A percentile compares a stretch with the other conserved stretches of the same genome.
phyloP scores from a whole-genome alignment of 1,140 invertebrate species.

The Limonius californicus region DNA sequence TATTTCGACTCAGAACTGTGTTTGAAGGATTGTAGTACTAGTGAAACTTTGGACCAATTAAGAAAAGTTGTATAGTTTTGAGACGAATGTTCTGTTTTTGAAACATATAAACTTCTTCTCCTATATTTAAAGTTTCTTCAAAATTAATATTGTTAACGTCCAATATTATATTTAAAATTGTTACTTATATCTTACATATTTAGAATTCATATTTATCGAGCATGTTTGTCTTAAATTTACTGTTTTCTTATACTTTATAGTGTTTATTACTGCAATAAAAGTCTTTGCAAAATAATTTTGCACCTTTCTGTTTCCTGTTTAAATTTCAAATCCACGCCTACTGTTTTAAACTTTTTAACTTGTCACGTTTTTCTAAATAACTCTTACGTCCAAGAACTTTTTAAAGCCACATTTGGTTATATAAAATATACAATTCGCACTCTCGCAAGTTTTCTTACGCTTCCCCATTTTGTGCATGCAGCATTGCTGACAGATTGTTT shows the following conservation, averaged over 20 bases:
- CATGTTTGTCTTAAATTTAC: background rate
- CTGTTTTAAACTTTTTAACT: too few relatives aligned
- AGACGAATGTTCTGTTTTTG: too few relatives aligned
- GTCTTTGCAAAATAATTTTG: slow-evolving; percentile 1
- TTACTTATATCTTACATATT: background rate
- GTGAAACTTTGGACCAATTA: too few relatives aligned
- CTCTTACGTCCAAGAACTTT: background rate
- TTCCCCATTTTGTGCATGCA: slow-evolving; percentile 54
- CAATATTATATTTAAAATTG: background rate
- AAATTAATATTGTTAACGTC: background rate
- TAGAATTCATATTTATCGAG: background rate
- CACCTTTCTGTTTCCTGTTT: slow-evolving; percentile 4
- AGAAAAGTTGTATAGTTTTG: too few relatives aligned
- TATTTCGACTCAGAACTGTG: slow-evolving; percentile 9
- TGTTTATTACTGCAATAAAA: slow-evolving; percentile 3
- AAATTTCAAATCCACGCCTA: background rate
- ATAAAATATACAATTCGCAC: background rate
- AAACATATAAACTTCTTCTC: too few relatives aligned
- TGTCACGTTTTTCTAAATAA: too few relatives aligned
- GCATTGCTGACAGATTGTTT: slow-evolving; percentile 70
- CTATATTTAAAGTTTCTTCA: background rate
- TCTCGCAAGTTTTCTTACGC: slow-evolving; percentile 2
- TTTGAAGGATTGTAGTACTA: too few relatives aligned
- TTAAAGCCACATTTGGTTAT: background rate
- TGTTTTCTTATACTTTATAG: slow-evolving; percentile 3